Conservation (phyloP, 2,888 invertebrate genomes). For the Mechanitis messenoides region DNA sequence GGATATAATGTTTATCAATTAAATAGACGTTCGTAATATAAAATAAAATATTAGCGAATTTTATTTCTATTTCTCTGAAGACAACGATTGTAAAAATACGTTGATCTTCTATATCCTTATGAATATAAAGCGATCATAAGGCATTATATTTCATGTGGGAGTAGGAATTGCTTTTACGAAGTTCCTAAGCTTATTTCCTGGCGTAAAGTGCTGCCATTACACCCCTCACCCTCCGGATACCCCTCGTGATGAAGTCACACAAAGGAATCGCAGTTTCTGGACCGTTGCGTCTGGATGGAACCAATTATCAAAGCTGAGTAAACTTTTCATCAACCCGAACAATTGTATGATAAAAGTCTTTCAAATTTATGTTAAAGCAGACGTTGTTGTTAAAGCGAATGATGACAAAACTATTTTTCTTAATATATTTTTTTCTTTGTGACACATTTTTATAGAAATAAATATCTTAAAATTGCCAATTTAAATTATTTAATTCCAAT, state of each 20-base stretch:
- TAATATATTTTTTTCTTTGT: background rate
- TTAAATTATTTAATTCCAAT: no score
- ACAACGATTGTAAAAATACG: slow-evolving; percentile 43
- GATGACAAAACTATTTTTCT: background rate
- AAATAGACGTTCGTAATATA: background rate
- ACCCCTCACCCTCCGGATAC: slow-evolving; percentile 45
- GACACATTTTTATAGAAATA: no score
- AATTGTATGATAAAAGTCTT: slow-evolving; percentile 22
- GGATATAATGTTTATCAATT: background rate
- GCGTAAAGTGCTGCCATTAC: slow-evolving; percentile 74
- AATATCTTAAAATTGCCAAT: no score
- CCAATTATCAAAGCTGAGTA: slow-evolving; percentile 44
- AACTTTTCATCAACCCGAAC: slow-evolving; percentile 24
- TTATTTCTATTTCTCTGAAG: slow-evolving; percentile 6
- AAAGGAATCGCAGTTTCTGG: slow-evolving; percentile 66
- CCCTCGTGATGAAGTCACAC: slow-evolving; percentile 37
- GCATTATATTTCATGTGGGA: slow-evolving; percentile 73
- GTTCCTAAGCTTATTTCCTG: slow-evolving; percentile 76
- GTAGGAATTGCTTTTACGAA: slow-evolving; percentile 73
- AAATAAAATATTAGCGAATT: background rate
- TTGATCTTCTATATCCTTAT: slow-evolving; percentile 68
- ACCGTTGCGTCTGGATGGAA: slow-evolving; percentile 54
- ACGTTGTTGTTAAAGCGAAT: background rate
- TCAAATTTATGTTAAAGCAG: slow-evolving; percentile 13
- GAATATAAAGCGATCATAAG: slow-evolving; percentile 70